These are phyloP conservation scores for Phoebastria nigripes DNA, from an alignment of 2,797 vertebrate species.

Conservation along the genomic window DNA sequence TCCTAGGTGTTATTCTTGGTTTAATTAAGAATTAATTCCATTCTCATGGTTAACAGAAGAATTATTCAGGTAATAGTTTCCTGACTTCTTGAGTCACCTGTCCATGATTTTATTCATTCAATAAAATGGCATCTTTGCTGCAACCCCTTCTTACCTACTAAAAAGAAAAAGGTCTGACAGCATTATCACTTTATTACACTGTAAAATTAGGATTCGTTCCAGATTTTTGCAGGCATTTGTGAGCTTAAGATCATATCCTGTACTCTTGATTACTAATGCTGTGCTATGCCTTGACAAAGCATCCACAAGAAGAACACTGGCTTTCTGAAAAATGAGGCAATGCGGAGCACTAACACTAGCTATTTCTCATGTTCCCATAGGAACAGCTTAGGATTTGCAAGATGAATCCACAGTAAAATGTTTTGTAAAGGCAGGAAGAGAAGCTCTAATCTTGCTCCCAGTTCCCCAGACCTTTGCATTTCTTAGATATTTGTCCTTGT, in stretches of 20 bases:
- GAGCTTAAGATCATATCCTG: not conserved
- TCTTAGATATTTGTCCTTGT: constrained; percentile 48
- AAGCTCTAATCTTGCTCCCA: constrained; percentile 3
- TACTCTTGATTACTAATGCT: not conserved
- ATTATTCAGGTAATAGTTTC: not conserved
- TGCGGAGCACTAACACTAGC: not conserved
- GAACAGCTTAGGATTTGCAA: constrained; percentile 11
- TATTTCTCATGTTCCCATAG: constrained; percentile 31
- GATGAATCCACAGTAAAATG: constrained; percentile 26
- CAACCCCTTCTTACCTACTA: not conserved
- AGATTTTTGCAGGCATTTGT: not conserved
- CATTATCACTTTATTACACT: not conserved
- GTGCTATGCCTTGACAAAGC: not conserved
- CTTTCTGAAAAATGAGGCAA: constrained; percentile 27
- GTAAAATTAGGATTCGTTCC: constrained; percentile 10
- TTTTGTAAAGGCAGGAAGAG: constrained; percentile 32
- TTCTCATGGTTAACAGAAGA: not conserved
- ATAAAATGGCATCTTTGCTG: not conserved
- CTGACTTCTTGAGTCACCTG: not conserved
- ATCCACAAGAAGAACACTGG: not conserved
- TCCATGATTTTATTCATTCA: not conserved
- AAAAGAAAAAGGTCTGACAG: not conserved
- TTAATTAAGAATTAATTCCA: not conserved
- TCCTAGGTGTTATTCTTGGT: not conserved
- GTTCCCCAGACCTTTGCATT: constrained; percentile 50